phyloP scores from a whole-genome alignment of 2,797 vertebrate species.

The Kryptolebias ocellatus region DNA sequence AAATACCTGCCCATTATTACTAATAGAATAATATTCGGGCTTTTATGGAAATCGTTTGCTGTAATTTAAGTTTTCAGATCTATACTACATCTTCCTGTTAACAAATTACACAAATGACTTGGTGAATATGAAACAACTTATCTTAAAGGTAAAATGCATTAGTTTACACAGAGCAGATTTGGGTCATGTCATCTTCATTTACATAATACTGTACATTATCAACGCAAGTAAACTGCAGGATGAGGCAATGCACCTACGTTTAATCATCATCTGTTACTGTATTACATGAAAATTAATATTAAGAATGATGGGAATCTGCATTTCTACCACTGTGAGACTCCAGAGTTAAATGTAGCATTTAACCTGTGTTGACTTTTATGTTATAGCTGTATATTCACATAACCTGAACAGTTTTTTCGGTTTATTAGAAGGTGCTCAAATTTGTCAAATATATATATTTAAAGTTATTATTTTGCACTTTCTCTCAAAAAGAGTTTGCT shows the following conservation, averaged over 20 bases:
- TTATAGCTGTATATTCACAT: background rate
- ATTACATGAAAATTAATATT: constrained; percentile 63
- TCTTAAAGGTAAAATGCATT: constrained; percentile 84
- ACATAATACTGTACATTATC: constrained; percentile 82
- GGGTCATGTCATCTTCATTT: constrained; percentile 81
- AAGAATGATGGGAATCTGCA: constrained; percentile 42
- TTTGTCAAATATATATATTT: background rate
- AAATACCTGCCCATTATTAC: constrained; percentile 51
- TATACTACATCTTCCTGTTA: constrained; percentile 57
- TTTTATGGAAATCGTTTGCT: constrained; percentile 66
- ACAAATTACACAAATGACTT: constrained; percentile 64
- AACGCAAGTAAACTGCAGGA: constrained; percentile 75
- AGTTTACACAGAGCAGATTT: constrained; percentile 82
- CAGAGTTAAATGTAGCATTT: constrained; percentile 12
- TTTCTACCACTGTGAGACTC: constrained; percentile 30
- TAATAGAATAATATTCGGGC: constrained; percentile 59
- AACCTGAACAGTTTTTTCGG: background rate
- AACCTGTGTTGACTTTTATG: constrained; percentile 11
- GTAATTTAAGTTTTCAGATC: constrained; percentile 72
- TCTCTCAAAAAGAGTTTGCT: background rate
- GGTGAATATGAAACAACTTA: constrained; percentile 58
- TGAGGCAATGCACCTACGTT: constrained; percentile 73
- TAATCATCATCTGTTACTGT: constrained; percentile 73
- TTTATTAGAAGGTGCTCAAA: background rate
- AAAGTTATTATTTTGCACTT: constrained; percentile 9